A percentile compares a stretch with the other conserved stretches of the same genome.
Evolutionary conservation across 2,888 invertebrate species (phyloP).

Genomic region (Xestobium rufovillosum): DNA sequence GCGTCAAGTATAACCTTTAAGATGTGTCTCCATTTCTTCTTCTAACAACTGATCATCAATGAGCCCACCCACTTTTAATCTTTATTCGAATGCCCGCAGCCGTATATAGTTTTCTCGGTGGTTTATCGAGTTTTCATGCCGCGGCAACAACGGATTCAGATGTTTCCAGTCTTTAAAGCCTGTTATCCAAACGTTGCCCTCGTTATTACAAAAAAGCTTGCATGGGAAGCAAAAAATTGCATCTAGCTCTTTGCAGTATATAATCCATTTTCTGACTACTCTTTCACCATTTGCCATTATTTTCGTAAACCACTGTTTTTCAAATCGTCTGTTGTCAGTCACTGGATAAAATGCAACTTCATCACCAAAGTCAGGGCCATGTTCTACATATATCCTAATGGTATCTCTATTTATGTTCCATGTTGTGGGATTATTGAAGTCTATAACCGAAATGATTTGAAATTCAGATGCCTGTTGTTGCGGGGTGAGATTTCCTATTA

Average conservation of each 20-base stretch:
- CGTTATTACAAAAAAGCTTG: background rate
- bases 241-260: background rate
- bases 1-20: too few species aligned
- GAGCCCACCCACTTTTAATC: too few species aligned
- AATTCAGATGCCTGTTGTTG: too few species aligned
- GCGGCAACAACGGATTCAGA: background rate
- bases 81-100: too few species aligned
- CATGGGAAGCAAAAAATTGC: background rate
- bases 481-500: too few species aligned
- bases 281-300: background rate
- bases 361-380: background rate
- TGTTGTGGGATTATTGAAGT: too few species aligned
- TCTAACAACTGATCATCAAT: too few species aligned
- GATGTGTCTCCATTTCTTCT: too few species aligned
- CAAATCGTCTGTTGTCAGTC: background rate
- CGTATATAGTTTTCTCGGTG: too few species aligned
- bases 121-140: background rate
- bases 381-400: too few species aligned
- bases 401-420: too few species aligned
- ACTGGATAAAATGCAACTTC: background rate
- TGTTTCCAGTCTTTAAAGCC: background rate
- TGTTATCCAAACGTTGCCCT: background rate
- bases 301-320: constrained; percentile 1
- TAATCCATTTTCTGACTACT: background rate
- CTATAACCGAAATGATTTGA: too few species aligned